Base-by-base conservation (phyloP, 2,888 invertebrate species). In the Glyphotaelius pellucidus region DNA sequence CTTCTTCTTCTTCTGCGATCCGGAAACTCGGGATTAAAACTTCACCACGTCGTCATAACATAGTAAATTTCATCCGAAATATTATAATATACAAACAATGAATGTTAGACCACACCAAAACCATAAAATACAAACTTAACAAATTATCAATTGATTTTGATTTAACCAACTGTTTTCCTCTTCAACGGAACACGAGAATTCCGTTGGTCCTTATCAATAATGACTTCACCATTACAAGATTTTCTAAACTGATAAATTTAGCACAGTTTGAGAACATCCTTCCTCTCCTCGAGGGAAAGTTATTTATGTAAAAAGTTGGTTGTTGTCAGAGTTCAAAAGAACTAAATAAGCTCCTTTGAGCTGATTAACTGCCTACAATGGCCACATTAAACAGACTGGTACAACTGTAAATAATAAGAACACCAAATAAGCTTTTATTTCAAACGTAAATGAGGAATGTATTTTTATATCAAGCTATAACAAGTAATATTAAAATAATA, bases 1-100 rank as follows among this genome's bases (percentile, higher is more conserved):
- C n/a, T 85, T 47, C 87, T 87, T 30, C 52, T 52, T 52, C n/a
- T 67, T 47, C 87, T 52, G 87, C 31, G 31, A 30, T 52, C 15
- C 87, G 30, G 31, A 31, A 3, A 4, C 87, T 31, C 25, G 19
- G 83, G 14, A 11, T 31, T 15, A 32, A 83, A 25, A 4, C 19
- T 35, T 32, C 2, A 35, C n/a, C 67, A 67, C n/a, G 3, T 47
- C 42, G 15, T 47, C 47, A 47, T 42, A 47, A 47, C 11, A 25
- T 1, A 67, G 19, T 81, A 30, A 81, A 81, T 31, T 32, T 32
- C 32, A 81, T 32, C 30, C 15, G 12, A 81, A 32, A 15, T 47
- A 47, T 47, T 15, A 15, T 19, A 31, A 31, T 32, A 32, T 12
- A 31, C 7, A 32, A 81, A 14, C 1, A 31, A 31, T 2, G 15